These are phyloP conservation scores for Psammodynastes pulverulentus DNA, from an alignment of 2,113 vertebrate species.

Conservation along the genomic window DNA sequence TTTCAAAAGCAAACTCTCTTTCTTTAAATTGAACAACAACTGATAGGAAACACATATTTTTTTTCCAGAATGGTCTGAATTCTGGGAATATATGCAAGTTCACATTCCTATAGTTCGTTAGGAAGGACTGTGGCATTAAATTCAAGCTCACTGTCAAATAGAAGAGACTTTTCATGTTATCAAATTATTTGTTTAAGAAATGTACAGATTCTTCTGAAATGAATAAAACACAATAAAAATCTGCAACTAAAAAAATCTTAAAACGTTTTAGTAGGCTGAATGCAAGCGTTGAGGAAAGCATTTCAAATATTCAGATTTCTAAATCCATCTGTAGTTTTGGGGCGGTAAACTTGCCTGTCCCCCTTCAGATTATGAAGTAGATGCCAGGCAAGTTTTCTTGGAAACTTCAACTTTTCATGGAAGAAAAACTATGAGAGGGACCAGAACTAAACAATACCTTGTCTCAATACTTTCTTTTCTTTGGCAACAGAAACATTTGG, in stretches of 20 bases:
- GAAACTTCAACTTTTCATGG: background rate
- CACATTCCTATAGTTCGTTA: background rate
- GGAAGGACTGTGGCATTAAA: background rate
- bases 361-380: background rate
- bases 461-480: background rate
- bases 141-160: background rate
- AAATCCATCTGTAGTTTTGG: background rate
- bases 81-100: background rate
- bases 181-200: background rate
- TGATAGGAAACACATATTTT: background rate
- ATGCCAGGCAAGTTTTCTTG: background rate
- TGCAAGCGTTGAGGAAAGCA: background rate
- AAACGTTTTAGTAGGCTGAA: background rate
- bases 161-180: background rate
- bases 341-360: background rate
- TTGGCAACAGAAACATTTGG: background rate
- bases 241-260: background rate
- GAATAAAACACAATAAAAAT: background rate
- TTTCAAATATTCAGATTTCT: background rate
- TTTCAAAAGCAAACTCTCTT: background rate
- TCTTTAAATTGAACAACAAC: background rate
- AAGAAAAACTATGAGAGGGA: background rate
- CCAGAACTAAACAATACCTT: background rate
- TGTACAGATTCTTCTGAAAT: background rate
- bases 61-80: background rate